These are phyloP conservation scores for Drepanosiphum platanoidis DNA, from an alignment of 2,888 invertebrate genomes.

Conservation along the genomic window DNA sequence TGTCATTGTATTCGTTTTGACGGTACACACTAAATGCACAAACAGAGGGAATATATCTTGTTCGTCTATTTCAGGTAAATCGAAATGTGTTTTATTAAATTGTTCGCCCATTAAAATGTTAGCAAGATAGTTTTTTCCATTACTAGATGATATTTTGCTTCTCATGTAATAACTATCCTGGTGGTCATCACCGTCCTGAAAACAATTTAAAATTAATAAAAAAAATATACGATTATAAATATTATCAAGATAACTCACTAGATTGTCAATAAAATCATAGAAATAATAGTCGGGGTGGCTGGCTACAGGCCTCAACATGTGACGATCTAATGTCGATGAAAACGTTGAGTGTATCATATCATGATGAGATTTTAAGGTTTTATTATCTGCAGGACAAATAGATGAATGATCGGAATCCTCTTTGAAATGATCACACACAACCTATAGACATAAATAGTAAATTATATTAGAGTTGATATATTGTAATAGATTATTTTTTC, in stretches of 20 bases:
- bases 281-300: slow-evolving; percentile 51
- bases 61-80: slow-evolving; percentile 31
- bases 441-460: slow-evolving; percentile 66
- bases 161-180: neutral
- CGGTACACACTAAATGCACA: slow-evolving; percentile 42
- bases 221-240: neutral
- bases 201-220: neutral
- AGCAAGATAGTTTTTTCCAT: slow-evolving; percentile 13
- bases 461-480: too few species aligned
- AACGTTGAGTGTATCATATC: slow-evolving; percentile 46
- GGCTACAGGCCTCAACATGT: slow-evolving; percentile 9
- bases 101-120: neutral
- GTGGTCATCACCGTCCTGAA: slow-evolving; percentile 19
- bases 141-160: neutral
- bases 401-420: slow-evolving; percentile 65
- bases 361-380: slow-evolving; percentile 45
- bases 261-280: slow-evolving; percentile 37
- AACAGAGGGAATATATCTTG: slow-evolving; percentile 50
- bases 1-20: slow-evolving; percentile 19
- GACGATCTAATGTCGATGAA: slow-evolving; percentile 29
- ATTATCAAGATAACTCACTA: slow-evolving; percentile 12
- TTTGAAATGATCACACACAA: slow-evolving; percentile 73
- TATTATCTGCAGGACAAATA: slow-evolving; percentile 41
- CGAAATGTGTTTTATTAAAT: slow-evolving; percentile 1
- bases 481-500: too few species aligned